Percentiles rank a stretch among this genome's conserved stretches.
phyloP scores from a whole-genome alignment of 2,113 vertebrate genomes.

The Sander lucioperca region DNA sequence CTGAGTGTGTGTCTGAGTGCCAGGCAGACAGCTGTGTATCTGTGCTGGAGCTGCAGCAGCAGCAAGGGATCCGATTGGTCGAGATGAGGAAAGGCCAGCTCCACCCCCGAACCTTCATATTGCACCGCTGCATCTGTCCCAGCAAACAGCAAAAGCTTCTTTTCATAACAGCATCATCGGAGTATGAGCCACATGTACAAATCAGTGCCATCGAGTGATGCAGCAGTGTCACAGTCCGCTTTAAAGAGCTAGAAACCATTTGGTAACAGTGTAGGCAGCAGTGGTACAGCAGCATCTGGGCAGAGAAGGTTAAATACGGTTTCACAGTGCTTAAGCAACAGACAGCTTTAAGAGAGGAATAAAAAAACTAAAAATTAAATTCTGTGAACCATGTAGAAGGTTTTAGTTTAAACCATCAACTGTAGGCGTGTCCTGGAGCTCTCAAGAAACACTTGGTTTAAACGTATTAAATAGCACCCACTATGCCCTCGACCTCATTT shows the following conservation, averaged over 20 bases:
- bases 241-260: background rate
- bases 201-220: background rate
- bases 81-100: constrained; percentile 81
- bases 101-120: constrained; percentile 86
- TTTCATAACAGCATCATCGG: background rate
- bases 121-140: constrained; percentile 79
- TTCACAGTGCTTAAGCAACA: background rate
- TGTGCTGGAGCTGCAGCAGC: constrained; percentile 85
- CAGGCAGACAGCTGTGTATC: constrained; percentile 85
- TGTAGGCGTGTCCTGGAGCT: no score
- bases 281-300: no score
- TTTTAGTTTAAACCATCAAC: no score
- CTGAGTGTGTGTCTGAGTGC: constrained; percentile 86
- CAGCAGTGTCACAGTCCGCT: no score
- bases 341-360: no score
- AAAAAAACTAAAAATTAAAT: no score
- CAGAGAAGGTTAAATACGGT: background rate
- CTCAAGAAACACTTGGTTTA: no score
- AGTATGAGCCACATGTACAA: background rate
- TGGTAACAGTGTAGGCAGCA: background rate
- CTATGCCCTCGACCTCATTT: no score
- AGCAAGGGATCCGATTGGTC: constrained; percentile 84
- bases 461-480: no score
- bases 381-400: no score
- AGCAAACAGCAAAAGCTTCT: background rate